Base-by-base conservation (phyloP, 2,797 vertebrate species). In the Phrynocephalus forsythii region DNA sequence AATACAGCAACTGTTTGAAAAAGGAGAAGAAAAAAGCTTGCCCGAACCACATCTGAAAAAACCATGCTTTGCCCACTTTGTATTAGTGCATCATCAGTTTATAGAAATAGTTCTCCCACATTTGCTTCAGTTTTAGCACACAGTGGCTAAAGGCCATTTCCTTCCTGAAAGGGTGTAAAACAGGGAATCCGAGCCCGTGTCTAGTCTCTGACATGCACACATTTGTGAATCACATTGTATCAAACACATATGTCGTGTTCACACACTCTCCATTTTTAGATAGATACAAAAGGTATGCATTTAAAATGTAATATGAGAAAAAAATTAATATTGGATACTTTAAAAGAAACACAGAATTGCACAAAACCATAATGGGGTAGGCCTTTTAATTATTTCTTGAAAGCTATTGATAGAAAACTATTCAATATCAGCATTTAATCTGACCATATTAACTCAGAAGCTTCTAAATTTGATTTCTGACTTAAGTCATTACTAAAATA, bases 391-490 rank as follows among this genome's bases (percentile, higher is more conserved):
- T 24, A 28, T 9, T 48, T 7, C 26, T 3, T 56, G 52, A 56
- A 56, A 67, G 56, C 33, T 30, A 33, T 75, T 33, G 28, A 30
- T 8, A n/a, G 26, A 63, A 66, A 52, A 6, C 66, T 68, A 8
- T 60, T 48, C 80, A 0, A 0, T 38, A 76, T 28, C 52, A 83
- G 69, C 83, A 60, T 75, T 76, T 20, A 79, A 76, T 48, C 56
- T 78, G 33, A 38, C 33, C 24, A 10, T 87, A 50, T 8, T 73
- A 68, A 5, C 24, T 73, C 6, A 28, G 6, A 77, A 48, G 44
- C 13, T 90, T 90, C 73, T 50, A 69, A 63, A 75, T 11, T 2
- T 72, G 22, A 66, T 83, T 92, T 84, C 86, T 28, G 26, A 33
- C 75, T 76, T 69, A 10, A 56, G 52, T 56, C 5, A 15, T 63